Base-by-base conservation (phyloP, 2,888 invertebrate genomes). In the Chloroclysta siterata region DNA sequence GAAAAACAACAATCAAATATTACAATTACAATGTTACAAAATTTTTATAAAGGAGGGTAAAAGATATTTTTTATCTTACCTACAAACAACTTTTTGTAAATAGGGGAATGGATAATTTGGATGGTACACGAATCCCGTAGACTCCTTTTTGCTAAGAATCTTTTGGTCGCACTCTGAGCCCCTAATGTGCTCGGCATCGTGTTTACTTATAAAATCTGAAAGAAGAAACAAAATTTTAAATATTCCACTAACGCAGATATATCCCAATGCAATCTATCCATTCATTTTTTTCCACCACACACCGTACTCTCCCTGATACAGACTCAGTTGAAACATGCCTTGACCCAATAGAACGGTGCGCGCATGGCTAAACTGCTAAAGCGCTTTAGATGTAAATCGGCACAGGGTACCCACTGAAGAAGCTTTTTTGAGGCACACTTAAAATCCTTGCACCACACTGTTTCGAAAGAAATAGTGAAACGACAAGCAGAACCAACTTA, bases 151-250 rank as follows among this genome's bases (percentile, higher is more conserved):
- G 91, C 98, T 98, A 78, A 98, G 95, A 83, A 99, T 98, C 92
- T 98, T 97, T 93, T 99, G 98, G 94, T 99, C 99, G 94, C 99
- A 99, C 94, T 99, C 99, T 76, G 98, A 98, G 84, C 99, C 99
- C 85, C 97, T 95, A 86, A 99, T 98, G 93, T 99, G 98, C 94
- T 97, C 97, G 74, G 98, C 98, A 86, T 97, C 97, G 93, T 97
- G 97, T 94, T 96, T 96, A 90, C 96, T 97, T 94, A 97, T 97
- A 94, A 97, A 97, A 95, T 97, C 97, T 97, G 93, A 52, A 92
- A 92, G 56, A 69, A 72, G 68, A 64, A 14, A 36, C 11, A 48
- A 41, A 15, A 57, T 44, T 10, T 39, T 33, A 39, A 46, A 11
- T 39, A 33, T 7, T 22, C 22, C 22, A 22, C 22, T 5, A 33